Percentiles rank a stretch among this genome's conserved stretches.
These are phyloP conservation scores for Phataginus tetradactyla DNA, from an alignment of 2,797 vertebrate species.

Conservation along the genomic window DNA sequence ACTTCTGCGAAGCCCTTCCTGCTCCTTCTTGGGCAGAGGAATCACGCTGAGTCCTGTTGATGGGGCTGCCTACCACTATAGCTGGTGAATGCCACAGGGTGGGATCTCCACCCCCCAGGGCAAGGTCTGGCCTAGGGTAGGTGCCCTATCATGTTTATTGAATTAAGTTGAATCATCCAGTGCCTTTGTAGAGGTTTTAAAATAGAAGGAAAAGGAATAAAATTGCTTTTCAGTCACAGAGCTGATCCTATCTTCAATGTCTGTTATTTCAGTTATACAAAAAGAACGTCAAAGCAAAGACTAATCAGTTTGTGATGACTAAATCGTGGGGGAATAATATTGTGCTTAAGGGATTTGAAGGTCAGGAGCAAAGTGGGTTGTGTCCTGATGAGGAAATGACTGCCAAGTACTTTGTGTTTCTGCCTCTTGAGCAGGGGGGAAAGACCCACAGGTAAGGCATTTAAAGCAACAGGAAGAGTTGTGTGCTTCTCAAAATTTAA, in stretches of 20 bases:
- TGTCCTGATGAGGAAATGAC: not conserved
- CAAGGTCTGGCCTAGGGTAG: not conserved
- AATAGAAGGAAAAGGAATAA: not conserved
- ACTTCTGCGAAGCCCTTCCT: not conserved
- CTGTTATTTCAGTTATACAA: constrained; percentile 53
- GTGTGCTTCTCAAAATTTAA: not conserved
- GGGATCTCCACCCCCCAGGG: not conserved
- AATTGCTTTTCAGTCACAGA: constrained; percentile 36
- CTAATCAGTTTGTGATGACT: constrained; percentile 29
- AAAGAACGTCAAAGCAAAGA: constrained; percentile 59
- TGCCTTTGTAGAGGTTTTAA: constrained; percentile 40
- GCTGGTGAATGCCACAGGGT: not conserved
- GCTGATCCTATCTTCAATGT: constrained; percentile 34
- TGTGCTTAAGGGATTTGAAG: not conserved
- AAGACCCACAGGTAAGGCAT: constrained; percentile 35
- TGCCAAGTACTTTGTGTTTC: not conserved
- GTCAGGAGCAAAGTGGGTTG: not conserved
- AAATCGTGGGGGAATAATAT: not conserved
- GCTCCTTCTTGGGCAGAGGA: not conserved
- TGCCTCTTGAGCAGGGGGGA: not conserved
- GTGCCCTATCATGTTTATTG: not conserved
- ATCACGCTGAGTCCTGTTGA: not conserved
- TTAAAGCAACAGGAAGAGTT: constrained; percentile 40
- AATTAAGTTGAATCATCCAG: not conserved
- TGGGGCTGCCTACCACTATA: not conserved